Evolutionary conservation across 2,797 vertebrate genomes (phyloP), one percentile per base, ranked within the genome.

Genomic region (Chrosomus eos): DNA sequence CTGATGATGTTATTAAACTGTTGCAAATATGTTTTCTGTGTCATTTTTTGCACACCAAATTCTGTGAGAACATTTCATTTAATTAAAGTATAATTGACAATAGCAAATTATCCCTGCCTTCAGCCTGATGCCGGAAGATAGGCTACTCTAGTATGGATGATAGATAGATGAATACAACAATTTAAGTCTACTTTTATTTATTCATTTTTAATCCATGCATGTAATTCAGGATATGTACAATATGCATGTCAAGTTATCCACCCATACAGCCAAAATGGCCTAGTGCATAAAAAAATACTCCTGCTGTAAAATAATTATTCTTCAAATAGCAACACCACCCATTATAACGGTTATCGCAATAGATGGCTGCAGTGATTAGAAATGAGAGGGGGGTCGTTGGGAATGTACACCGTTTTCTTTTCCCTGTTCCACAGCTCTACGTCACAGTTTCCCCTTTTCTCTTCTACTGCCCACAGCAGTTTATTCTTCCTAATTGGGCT

Each of bases 321-420:
- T 83, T 80, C 70, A 80, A 72, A 87, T 40, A 87, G 58, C 81
- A 78, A 80, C 75, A 73, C 60, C 60, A 74, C 82, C 76, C 78
- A 80, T 28, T 70, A 76, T 70, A 70, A 77, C 3, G 7, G 26
- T 67, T 67, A 80, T 67, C 38, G 5, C 64, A 60, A 26, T 18
- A 75, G 86, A 83, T 83, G 43, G 43, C 31, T 36, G 38, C 60
- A 31, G 33, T 81, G 86, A 83, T 87, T 80, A 84, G 23, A 48
- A 84, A 73, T 33, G 51, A 80, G 36, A 77, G 38, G 26, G 76
- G 40, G 53, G 48, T 21, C 3, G 7, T 23, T 72, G 75, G 67
- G 45, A 38, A 80, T 75, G 36, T 10, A 67, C 38, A 60, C 38
- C n/a, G 2, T 26, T 80, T 67, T 67, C 71, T 68, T 84, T 84